Base-by-base conservation (phyloP, 2,888 invertebrate genomes). In the Rhaphigaster nebulosa region DNA sequence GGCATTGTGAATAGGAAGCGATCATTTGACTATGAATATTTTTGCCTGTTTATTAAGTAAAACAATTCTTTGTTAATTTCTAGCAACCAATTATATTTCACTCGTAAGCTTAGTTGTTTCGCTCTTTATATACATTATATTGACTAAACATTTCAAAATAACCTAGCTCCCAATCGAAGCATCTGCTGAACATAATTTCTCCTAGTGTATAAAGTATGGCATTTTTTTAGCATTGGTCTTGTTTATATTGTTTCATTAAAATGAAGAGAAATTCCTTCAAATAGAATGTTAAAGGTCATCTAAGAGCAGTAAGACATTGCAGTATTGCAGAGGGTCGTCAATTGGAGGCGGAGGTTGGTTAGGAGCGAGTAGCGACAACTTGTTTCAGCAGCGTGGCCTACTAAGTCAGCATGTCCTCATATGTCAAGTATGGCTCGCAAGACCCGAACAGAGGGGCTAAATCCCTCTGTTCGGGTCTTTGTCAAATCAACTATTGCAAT, bases 401-500 rank as follows among this genome's bases (percentile, higher is more conserved):
- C 70, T 76, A 76, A 76, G 70, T 29, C 38, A 34, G 34, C 38
- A 38, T 76, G 65, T 65, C 65, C 65, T 29, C 29, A 29, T 29
- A 65, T 65, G 70, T 76, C 70, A 76, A 76, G 70, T 76, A 76
- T 20, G 29, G 70, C 34, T 38, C 38, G 70, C 70, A 76, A n/a
- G n/a, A n/a, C n/a, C n/a, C n/a, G n/a, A n/a, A n/a, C n/a, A n/a
- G n/a, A n/a, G n/a, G n/a, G n/a, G n/a, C 38, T 76, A 76, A 76
- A 20, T 38, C 34, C 70, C 38, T 5, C 70, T 76, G 70, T 76
- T 76, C 70, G 70, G 70, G 70, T 8, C 70, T 76, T 76, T 38
- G 70, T 76, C 70, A 76, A 10, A 76, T 76, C 70, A 38, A 76
- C 38, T 76, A 76, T 76, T 38, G 70, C 70, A 38, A 76, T 76